Evolutionary conservation across 2,797 vertebrate genomes (phyloP), one percentile per base, ranked within the genome.

Genomic region (Malacoctenus gilli): DNA sequence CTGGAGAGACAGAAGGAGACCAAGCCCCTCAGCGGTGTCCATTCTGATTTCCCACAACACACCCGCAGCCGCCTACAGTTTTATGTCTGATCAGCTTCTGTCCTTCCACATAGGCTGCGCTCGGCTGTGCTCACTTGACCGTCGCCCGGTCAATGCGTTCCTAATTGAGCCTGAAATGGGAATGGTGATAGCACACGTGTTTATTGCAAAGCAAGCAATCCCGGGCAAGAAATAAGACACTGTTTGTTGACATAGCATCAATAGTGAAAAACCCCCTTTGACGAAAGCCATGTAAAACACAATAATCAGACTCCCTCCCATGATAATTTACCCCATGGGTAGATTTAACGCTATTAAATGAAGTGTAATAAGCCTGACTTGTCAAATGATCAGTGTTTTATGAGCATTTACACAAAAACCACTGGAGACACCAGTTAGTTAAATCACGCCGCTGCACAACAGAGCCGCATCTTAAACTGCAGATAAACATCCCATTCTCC

Each of bases 351-450:
- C 58, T 68, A 73, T 81, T 79, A 75, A 79, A 61, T 50, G 55
- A 71, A 66, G 58, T 66, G 65, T 70, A 72, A 83, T 79, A 68
- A 74, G 55, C 21, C 35, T 0, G 36, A 68, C 75, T 80, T 73
- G 73, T 80, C 67, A 81, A 79, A 77, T 72, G 37, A 87, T 82
- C 66, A 43, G 52, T 66, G 61, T 63, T 81, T 81, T 81, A 77
- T 62, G 63, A 72, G 38, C 22, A 44, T 81, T 80, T 64, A 68
- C 46, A 59, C 34, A 75, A 60, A 71, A 68, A 28, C 28, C 72
- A 63, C 72, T 19, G 55, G 34, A 75, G 73, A 59, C 60, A 55
- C 56, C 34, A 68, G 59, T 71, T 58, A 37, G 58, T 52, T 46
- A 56, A 66, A 66, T 78, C 1, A 51, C 66, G 31, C 20, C 30